phyloP scores from a whole-genome alignment of 53 echinoderm and acorn worm genomes.

The Holothuria leucospilota region DNA sequence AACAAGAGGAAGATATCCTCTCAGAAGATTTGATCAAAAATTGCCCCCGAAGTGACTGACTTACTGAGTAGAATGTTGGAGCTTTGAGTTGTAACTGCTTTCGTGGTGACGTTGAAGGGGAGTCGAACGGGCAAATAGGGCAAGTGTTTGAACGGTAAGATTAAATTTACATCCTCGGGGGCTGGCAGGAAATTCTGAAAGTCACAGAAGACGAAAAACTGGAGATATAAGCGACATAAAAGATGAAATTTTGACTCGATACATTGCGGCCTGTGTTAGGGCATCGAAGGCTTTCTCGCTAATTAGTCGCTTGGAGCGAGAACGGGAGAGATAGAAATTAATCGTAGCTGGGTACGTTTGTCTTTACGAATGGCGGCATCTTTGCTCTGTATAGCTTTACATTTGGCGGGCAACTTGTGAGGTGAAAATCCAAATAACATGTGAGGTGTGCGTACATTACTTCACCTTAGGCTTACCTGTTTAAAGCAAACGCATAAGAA shows the following conservation, averaged over 20 bases:
- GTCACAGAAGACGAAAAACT: slow-evolving; percentile 2
- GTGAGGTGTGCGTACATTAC: slow-evolving; percentile 34
- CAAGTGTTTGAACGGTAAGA: slow-evolving; percentile 54
- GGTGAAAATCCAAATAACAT: slow-evolving; percentile 33
- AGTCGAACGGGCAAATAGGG: slow-evolving; percentile 34
- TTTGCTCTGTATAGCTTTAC: slow-evolving; percentile 40
- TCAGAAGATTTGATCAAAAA: slow-evolving; percentile 40
- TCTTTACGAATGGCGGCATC: slow-evolving; percentile 37
- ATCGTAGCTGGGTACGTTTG: slow-evolving; percentile 41
- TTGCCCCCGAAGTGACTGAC: slow-evolving; percentile 35
- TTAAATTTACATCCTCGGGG: slow-evolving; percentile 51
- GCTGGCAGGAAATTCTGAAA: slow-evolving; percentile 30
- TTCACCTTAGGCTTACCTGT: slow-evolving; percentile 40
- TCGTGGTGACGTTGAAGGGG: slow-evolving; percentile 38
- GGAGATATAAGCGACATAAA: slow-evolving; percentile 13
- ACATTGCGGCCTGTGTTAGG: slow-evolving; percentile 15
- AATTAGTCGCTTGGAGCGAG: slow-evolving; percentile 50
- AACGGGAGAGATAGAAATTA: slow-evolving; percentile 26
- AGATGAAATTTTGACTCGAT: slow-evolving; percentile 34
- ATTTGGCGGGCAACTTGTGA: slow-evolving; percentile 34
- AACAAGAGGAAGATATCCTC: slow-evolving; percentile 3
- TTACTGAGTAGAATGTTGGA: slow-evolving; percentile 26
- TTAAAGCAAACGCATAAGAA: background rate
- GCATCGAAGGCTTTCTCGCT: slow-evolving; percentile 48
- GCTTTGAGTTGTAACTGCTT: slow-evolving; percentile 29